Percentiles rank a stretch among this genome's conserved stretches.
Conservation (phyloP, 1,140 invertebrate species). For the Drosophila pruinosa region DNA sequence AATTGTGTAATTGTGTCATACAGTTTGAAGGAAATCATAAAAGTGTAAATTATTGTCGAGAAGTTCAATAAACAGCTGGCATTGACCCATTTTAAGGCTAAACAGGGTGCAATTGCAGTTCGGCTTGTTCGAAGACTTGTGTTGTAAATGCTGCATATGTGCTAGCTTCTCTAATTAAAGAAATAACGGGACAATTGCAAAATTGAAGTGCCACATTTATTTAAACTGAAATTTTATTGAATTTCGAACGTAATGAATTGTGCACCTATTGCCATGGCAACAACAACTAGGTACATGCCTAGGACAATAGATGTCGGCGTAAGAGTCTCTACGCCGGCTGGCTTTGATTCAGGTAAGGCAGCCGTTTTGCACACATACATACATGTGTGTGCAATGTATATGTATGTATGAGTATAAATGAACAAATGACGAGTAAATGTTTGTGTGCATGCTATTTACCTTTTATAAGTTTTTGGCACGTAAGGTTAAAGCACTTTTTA, state of each 20-base stretch:
- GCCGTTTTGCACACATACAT: background rate
- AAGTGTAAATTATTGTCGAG: constrained; percentile 17
- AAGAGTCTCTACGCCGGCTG: background rate
- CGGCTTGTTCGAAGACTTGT: too few relatives aligned
- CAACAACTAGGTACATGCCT: constrained; percentile 43
- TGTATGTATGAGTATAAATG: background rate
- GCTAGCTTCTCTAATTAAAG: too few relatives aligned
- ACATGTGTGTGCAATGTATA: background rate
- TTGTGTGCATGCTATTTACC: constrained; percentile 20
- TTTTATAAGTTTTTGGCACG: constrained; percentile 42
- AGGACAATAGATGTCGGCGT: constrained; percentile 11
- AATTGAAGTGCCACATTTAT: too few relatives aligned
- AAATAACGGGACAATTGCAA: too few relatives aligned
- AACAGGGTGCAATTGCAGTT: constrained; percentile 22
- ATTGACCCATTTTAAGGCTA: constrained; percentile 61
- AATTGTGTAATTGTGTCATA: constrained; percentile 11
- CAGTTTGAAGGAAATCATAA: constrained; percentile 3
- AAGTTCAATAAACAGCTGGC: constrained; percentile 57
- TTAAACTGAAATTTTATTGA: too few relatives aligned
- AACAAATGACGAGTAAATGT: too few relatives aligned
- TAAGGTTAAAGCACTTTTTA: constrained; percentile 73
- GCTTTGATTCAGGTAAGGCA: constrained; percentile 42
- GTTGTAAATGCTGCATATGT: background rate
- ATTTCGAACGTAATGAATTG: background rate
- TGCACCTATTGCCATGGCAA: constrained; percentile 24